These are phyloP conservation scores for Drosophila sulfurigaster DNA, from an alignment of 1,140 invertebrate genomes.

Conservation along the genomic window DNA sequence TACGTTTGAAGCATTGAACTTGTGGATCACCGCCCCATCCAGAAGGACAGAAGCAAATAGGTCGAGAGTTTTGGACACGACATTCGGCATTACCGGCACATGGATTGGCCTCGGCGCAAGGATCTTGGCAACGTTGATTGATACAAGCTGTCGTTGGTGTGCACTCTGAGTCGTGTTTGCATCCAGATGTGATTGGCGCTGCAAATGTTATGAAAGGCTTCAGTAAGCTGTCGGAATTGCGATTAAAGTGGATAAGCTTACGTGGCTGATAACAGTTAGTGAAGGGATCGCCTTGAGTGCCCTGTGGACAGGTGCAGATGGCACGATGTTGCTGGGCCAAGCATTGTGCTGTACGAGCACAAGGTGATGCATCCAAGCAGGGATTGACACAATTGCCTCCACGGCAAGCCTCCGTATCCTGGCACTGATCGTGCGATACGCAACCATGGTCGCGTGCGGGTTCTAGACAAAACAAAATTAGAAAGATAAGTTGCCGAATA, in stretches of 20 bases:
- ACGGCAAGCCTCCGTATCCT: constrained; percentile 89
- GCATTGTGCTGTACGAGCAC: constrained; percentile 92
- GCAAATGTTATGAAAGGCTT: neutral
- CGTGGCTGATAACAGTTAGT: constrained; percentile 90
- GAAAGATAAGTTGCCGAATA: constrained; percentile 22
- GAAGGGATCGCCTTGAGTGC: constrained; percentile 92
- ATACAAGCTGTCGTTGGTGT: constrained; percentile 91
- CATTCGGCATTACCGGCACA: constrained; percentile 93
- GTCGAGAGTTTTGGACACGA: constrained; percentile 89
- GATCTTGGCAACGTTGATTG: constrained; percentile 91
- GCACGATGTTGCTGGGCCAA: constrained; percentile 90
- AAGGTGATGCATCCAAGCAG: constrained; percentile 90
- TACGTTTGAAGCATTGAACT: constrained; percentile 94
- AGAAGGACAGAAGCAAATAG: constrained; percentile 92
- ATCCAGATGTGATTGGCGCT: constrained; percentile 87
- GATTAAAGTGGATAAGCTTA: constrained; percentile 48
- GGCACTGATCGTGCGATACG: constrained; percentile 89
- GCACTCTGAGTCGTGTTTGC: constrained; percentile 90
- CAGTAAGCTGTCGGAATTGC: neutral
- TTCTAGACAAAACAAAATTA: constrained; percentile 65
- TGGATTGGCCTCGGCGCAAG: constrained; percentile 90
- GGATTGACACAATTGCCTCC: constrained; percentile 91
- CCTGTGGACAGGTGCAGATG: constrained; percentile 90
- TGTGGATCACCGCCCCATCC: constrained; percentile 95
- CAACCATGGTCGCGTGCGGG: constrained; percentile 88